Evolutionary conservation across 2,113 vertebrate genomes (phyloP).

Genomic region (Gymnarchus niloticus): DNA sequence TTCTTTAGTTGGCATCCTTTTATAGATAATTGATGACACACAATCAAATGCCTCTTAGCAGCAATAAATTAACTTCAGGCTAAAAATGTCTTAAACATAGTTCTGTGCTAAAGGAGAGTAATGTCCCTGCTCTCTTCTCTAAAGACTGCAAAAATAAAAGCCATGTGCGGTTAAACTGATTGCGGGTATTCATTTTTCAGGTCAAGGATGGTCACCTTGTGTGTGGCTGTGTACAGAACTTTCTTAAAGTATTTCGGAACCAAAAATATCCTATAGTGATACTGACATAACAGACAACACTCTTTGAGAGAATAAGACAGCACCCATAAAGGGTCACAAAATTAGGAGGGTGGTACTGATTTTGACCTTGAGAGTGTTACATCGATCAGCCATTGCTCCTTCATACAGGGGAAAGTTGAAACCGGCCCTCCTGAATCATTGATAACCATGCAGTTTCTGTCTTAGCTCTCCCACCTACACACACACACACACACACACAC

Average conservation of each 20-base stretch:
- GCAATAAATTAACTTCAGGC: slow-evolving; percentile 1
- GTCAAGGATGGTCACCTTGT: not conserved
- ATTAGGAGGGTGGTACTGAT: slow-evolving; percentile 8
- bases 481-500: not conserved
- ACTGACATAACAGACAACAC: not conserved
- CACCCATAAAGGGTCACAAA: not conserved
- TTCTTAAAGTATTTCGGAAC: not conserved
- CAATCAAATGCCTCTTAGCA: slow-evolving; percentile 4
- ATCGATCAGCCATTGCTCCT: slow-evolving; percentile 63
- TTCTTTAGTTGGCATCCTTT: not conserved
- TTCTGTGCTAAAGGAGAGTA: not conserved
- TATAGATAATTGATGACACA: not conserved
- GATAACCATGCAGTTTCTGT: slow-evolving; percentile 55
- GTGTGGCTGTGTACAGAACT: not conserved
- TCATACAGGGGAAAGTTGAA: slow-evolving; percentile 68
- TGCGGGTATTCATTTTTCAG: not conserved
- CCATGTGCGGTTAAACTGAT: not conserved
- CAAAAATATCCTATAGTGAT: not conserved
- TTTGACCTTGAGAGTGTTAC: slow-evolving; percentile 77
- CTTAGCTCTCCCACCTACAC: slow-evolving; percentile 14
- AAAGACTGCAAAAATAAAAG: not conserved
- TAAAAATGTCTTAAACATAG: not conserved
- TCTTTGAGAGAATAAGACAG: not conserved
- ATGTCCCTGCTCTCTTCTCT: not conserved
- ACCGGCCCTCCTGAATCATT: slow-evolving; percentile 78